Evolutionary conservation across 2,113 vertebrate genomes (phyloP).

Genomic region (Hiodon tergisus): DNA sequence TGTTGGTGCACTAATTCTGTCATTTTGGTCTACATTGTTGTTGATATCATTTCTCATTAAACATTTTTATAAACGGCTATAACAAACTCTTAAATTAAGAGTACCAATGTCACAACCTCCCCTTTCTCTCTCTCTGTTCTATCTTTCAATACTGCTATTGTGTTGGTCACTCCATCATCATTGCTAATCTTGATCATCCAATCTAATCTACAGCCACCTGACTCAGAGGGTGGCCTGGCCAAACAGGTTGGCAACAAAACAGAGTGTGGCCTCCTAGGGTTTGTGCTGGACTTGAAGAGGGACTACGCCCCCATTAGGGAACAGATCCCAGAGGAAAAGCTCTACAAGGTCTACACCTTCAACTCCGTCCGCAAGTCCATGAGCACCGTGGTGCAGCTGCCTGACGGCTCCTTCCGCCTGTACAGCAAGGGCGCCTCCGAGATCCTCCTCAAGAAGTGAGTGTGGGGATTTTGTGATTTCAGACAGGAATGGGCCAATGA

Average conservation of each 20-base stretch:
- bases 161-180: neutral
- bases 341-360: constrained; percentile 88
- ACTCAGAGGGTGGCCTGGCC: constrained; percentile 77
- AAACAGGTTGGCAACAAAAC: constrained; percentile 89
- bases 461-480: neutral
- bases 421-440: constrained; percentile 91
- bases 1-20: too few relatives aligned
- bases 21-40: too few relatives aligned
- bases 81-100: too few relatives aligned
- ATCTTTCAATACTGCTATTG: neutral
- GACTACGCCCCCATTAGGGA: constrained; percentile 75
- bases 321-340: constrained; percentile 77
- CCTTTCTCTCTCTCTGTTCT: neutral
- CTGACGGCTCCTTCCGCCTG: constrained; percentile 75
- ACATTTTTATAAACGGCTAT: too few relatives aligned
- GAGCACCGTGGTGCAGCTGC: constrained; percentile 76
- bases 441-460: constrained; percentile 85
- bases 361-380: constrained; percentile 87
- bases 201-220: constrained; percentile 65
- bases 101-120: too few relatives aligned
- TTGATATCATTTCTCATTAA: too few relatives aligned
- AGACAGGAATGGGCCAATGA: neutral
- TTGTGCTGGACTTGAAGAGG: constrained; percentile 69
- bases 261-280: constrained; percentile 79
- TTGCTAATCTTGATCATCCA: neutral